Percentiles rank a stretch among this genome's conserved stretches.
phyloP scores from a whole-genome alignment of 2,113 vertebrate genomes.

The Pedetes capensis region DNA sequence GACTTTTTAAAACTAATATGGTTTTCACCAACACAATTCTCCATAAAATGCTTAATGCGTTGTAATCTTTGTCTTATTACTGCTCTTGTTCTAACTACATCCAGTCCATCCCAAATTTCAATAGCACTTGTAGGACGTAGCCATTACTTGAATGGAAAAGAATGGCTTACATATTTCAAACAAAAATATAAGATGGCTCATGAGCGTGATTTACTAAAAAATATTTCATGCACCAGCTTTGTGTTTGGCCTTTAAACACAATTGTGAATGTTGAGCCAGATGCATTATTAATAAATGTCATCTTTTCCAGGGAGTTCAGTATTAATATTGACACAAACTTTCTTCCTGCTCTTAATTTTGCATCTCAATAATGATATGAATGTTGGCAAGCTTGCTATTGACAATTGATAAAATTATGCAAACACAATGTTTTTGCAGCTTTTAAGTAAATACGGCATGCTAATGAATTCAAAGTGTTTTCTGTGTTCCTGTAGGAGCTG shows the following conservation, averaged over 20 bases:
- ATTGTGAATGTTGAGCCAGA: slow-evolving; percentile 63
- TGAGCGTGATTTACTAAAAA: slow-evolving; percentile 41
- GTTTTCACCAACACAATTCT: slow-evolving; percentile 68
- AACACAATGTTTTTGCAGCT: slow-evolving; percentile 74
- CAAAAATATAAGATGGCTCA: slow-evolving; percentile 44
- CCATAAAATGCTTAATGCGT: slow-evolving; percentile 52
- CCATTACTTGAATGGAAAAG: slow-evolving; percentile 37
- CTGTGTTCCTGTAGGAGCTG: slow-evolving; percentile 67
- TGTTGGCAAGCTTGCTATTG: slow-evolving; percentile 78
- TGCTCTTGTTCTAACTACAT: slow-evolving; percentile 53
- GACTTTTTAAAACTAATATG: slow-evolving; percentile 72
- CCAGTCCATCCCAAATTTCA: slow-evolving; percentile 49
- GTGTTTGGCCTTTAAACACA: slow-evolving; percentile 64
- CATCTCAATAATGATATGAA: slow-evolving; percentile 75
- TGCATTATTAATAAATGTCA: slow-evolving; percentile 74
- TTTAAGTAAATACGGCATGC: slow-evolving; percentile 72
- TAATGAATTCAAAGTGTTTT: slow-evolving; percentile 74
- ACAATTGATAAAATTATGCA: slow-evolving; percentile 78
- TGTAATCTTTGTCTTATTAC: slow-evolving; percentile 68
- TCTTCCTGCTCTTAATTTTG: slow-evolving; percentile 76
- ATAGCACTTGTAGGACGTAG: slow-evolving; percentile 41
- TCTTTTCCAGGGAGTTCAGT: slow-evolving; percentile 69
- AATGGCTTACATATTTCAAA: slow-evolving; percentile 47
- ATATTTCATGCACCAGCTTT: neutral
- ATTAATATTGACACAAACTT: slow-evolving; percentile 78